Conservation (phyloP, 2,797 vertebrate genomes). For the Spondyliosoma cantharus region DNA sequence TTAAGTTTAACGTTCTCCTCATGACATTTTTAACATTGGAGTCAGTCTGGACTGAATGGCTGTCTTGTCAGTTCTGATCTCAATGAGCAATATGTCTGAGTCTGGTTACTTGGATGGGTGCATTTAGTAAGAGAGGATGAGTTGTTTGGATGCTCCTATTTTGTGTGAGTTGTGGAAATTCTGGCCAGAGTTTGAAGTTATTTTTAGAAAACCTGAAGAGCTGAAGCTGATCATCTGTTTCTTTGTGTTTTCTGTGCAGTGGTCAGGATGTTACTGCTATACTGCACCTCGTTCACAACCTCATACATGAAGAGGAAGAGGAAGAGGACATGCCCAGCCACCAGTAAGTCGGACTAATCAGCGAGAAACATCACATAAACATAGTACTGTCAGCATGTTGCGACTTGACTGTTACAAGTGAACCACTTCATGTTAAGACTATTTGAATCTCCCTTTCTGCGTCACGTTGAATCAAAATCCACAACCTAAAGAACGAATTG, state of each 20-base stretch:
- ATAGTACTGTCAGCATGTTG: not conserved
- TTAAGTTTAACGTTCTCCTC: too few relatives aligned
- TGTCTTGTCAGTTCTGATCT: too few relatives aligned
- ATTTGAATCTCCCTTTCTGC: not conserved
- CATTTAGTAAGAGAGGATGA: too few relatives aligned
- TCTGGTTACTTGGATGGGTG: too few relatives aligned
- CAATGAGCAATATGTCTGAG: not conserved
- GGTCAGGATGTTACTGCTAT: slow-evolving; percentile 93
- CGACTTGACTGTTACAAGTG: not conserved
- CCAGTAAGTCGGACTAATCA: slow-evolving; percentile 79
- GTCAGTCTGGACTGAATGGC: not conserved
- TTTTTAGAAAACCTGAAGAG: not conserved
- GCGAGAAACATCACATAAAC: not conserved
- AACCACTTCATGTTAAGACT: not conserved
- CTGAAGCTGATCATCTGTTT: not conserved
- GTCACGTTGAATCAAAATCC: not conserved
- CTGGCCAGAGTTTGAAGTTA: not conserved
- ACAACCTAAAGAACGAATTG: not conserved
- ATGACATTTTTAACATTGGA: not conserved
- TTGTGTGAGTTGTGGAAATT: not conserved
- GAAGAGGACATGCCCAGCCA: slow-evolving; percentile 79
- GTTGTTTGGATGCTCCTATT: not conserved
- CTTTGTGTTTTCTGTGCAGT: slow-evolving; percentile 74
- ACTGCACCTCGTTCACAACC: slow-evolving; percentile 93
- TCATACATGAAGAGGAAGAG: slow-evolving; percentile 93